Conservation (phyloP, 2,113 vertebrate genomes). For the Okapia johnstoni region DNA sequence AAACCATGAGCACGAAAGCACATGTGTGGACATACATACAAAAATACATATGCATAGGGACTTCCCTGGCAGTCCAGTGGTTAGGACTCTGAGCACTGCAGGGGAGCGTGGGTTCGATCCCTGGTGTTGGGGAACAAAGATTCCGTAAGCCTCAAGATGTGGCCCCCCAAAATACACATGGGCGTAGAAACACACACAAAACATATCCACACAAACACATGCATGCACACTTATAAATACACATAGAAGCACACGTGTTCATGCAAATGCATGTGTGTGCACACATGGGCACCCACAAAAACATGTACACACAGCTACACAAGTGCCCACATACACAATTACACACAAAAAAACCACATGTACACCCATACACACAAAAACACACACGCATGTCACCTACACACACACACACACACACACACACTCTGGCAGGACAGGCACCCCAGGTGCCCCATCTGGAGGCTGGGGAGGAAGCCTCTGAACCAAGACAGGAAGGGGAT, state of each 20-base stretch:
- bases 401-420: neutral
- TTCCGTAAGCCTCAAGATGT: neutral
- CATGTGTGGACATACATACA: neutral
- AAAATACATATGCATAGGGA: neutral
- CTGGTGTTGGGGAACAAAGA: neutral
- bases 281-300: neutral
- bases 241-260: neutral
- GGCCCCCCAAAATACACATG: neutral
- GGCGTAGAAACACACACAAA: neutral
- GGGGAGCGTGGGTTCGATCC: fast-evolving
- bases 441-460: neutral
- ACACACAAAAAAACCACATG: neutral
- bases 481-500: fast-evolving
- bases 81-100: neutral
- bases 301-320: fast-evolving
- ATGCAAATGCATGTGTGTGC: neutral
- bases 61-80: neutral
- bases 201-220: neutral
- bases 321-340: neutral
- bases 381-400: neutral
- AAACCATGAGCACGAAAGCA: neutral
- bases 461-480: neutral
- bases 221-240: neutral
- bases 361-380: neutral
- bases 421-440: neutral